Conservation (phyloP, 92 coral and sea anemone genomes). For the Epizoanthus rinbou region DNA sequence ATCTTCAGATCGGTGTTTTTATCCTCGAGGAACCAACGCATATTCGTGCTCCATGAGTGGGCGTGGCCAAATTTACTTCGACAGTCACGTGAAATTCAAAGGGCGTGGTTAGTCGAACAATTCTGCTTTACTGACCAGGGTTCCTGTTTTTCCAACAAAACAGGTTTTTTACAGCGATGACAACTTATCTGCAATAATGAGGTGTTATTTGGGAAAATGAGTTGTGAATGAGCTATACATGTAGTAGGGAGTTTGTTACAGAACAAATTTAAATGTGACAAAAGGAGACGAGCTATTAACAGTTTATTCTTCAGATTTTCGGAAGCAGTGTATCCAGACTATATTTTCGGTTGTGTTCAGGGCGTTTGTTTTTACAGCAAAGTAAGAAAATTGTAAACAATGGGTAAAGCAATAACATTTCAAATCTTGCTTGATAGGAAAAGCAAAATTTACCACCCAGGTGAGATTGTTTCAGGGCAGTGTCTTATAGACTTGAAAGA, state of each 20-base stretch:
- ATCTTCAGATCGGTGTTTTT: too few relatives aligned
- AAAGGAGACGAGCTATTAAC: not conserved
- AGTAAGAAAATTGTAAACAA: constrained; percentile 30
- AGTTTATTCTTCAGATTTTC: not conserved
- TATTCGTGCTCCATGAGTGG: not conserved
- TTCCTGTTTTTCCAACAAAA: constrained; percentile 9
- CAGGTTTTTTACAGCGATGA: constrained; percentile 28
- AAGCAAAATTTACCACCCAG: constrained; percentile 74
- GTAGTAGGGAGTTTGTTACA: not conserved
- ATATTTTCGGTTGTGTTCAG: too few relatives aligned
- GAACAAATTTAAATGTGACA: not conserved
- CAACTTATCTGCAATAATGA: not conserved
- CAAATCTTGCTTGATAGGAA: constrained; percentile 55
- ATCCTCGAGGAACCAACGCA: too few relatives aligned
- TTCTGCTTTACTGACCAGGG: not conserved
- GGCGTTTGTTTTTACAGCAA: constrained; percentile 37
- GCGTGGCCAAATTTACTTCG: not conserved
- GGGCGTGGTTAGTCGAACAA: constrained; percentile 9
- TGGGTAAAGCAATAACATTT: constrained; percentile 66
- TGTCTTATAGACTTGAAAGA: constrained; percentile 70
- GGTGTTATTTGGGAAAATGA: constrained; percentile 1
- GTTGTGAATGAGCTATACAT: constrained; percentile 7
- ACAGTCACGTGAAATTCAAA: constrained; percentile 11
- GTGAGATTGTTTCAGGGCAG: constrained; percentile 81
- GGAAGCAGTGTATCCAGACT: not conserved